These are phyloP conservation scores for Drosophila mauritiana DNA, from an alignment of 1,140 invertebrate species.

Conservation along the genomic window DNA sequence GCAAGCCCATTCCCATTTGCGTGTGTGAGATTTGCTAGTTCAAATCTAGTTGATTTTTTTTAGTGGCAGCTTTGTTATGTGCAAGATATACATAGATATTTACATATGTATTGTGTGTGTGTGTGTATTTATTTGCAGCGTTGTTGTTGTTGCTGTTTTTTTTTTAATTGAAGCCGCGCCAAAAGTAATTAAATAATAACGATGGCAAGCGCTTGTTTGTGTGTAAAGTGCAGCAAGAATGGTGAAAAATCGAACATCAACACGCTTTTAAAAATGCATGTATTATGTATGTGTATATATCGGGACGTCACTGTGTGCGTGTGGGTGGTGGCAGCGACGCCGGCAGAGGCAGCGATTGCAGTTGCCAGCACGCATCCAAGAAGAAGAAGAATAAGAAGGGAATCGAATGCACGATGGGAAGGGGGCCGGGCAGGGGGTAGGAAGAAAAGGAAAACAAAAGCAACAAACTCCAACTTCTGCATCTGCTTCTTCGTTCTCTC, in stretches of 20 bases:
- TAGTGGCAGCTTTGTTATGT: conserved; percentile 32
- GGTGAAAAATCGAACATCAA: conserved; percentile 80
- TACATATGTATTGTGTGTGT: conserved; percentile 2
- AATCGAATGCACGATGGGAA: too few relatives aligned
- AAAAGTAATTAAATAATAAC: conserved; percentile 54
- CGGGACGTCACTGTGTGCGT: conserved; percentile 24
- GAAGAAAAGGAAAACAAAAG: conserved; percentile 16
- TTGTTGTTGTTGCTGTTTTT: conserved; percentile 22
- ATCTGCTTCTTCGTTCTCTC: conserved; percentile 8
- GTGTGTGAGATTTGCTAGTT: conserved; percentile 2
- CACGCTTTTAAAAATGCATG: conserved; percentile 41
- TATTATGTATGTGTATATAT: conserved; percentile 14
- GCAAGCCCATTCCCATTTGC: too few relatives aligned
- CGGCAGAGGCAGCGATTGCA: conserved; percentile 32
- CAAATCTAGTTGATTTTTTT: conserved; percentile 19
- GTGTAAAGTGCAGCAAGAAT: conserved; percentile 54
- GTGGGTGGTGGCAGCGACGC: conserved; percentile 48
- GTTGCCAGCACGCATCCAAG: conserved; percentile 51
- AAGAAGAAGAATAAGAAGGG: conserved; percentile 9
- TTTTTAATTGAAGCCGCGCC: conserved; percentile 38
- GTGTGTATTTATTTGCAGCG: conserved; percentile 19
- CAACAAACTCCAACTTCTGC: conserved; percentile 34
- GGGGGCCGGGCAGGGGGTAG: background rate
- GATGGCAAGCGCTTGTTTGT: conserved; percentile 10
- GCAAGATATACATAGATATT: conserved; percentile 8